Evolutionary conservation across 2,797 vertebrate species (phyloP).

Genomic region (Micropoecilia bifurca): DNA sequence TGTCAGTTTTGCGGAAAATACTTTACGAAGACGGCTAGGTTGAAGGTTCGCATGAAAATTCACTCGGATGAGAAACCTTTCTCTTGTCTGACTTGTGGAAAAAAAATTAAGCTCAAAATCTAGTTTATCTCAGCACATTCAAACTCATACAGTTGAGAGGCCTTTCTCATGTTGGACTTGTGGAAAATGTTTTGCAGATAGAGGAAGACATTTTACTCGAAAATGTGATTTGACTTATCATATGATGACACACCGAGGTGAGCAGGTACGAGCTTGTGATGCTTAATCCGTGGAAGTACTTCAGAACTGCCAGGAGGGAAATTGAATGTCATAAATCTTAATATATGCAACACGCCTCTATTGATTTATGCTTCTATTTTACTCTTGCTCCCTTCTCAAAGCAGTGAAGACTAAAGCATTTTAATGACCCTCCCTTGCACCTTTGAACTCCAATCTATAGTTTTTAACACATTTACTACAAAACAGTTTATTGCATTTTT

Average conservation of each 20-base stretch:
- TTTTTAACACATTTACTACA: background rate
- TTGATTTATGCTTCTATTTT: background rate
- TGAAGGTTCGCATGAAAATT: background rate
- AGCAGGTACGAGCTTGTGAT: background rate
- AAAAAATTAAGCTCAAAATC: background rate
- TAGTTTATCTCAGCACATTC: background rate
- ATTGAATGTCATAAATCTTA: background rate
- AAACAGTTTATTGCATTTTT: too few relatives aligned
- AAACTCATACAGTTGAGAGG: background rate
- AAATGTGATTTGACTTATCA: background rate
- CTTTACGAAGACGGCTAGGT: background rate
- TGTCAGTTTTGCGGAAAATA: background rate
- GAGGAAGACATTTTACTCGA: background rate
- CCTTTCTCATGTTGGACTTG: background rate
- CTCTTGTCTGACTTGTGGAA: background rate
- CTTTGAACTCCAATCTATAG: background rate
- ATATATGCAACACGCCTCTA: too few relatives aligned
- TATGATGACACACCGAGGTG: background rate
- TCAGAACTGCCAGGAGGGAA: background rate
- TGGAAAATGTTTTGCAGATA: background rate
- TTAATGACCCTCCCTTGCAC: background rate
- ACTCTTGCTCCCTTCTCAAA: background rate
- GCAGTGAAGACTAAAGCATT: background rate
- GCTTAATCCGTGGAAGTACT: background rate
- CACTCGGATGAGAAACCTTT: background rate